Base-by-base conservation (phyloP, 1,140 invertebrate genomes). In the Achatina immaculata region DNA sequence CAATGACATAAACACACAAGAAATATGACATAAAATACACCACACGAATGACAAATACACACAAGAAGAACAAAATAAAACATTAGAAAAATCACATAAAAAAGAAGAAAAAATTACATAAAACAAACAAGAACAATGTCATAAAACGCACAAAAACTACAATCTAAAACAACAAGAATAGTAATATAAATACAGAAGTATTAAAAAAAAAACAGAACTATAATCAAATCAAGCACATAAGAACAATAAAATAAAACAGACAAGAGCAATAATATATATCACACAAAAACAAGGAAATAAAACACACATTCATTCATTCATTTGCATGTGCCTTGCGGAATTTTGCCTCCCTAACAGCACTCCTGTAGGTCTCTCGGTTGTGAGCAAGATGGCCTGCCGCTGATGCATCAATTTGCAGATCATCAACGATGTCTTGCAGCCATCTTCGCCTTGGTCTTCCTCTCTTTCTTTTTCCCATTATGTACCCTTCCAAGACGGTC, bases 1-100 rank as follows among this genome's bases (percentile, higher is more conserved):
- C 40, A 80, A 21, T 43, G 66, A n/a, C 42, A 80, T 11, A 28
- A 66, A 75, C 28, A 66, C 42, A 58, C n/a, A 38, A 28, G 21
- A 65, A 40, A 28, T 31, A 66, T 40, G 16, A 48, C 58, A 38
- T n/a, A 6, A 42, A 75, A 66, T 9, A 11, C n/a, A n/a, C 7
- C 7, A 36, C 9, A 28, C 7, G 6, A 7, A 66, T 11, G n/a
- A 9, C n/a, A 28, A 66, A 66, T 36, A 14, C 7, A 66, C 34
- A 28, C 7, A 28, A 28, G n/a, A 7, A 66, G 7, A 28, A 14
- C n/a, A 66, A 66, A 66, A 66, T 9, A 66, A 14, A 7, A 66
- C n/a, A 36, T 11, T 31, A n/a, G 7, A 66, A 66, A 66, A n/a
- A 66, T 66, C 34, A 36, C 7, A 28, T 9, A 66, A 7, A 36